Percentiles rank a stretch among this genome's conserved stretches.
Conservation (phyloP, 2,888 invertebrate species). For the Dasypogon diadema region DNA sequence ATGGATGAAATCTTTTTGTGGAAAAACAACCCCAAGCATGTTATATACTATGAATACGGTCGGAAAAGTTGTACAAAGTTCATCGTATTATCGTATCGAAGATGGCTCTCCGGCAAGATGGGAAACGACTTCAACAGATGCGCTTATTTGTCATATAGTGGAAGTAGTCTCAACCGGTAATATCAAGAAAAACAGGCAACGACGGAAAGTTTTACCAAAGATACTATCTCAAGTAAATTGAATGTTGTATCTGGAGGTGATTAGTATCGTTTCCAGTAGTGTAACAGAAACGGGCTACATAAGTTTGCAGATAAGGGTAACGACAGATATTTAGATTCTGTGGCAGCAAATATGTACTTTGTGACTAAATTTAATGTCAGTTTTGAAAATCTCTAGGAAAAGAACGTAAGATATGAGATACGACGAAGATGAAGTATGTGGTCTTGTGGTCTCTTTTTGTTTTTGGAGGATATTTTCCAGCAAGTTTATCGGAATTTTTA, state of each 20-base stretch:
- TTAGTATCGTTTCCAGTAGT: not conserved
- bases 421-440: too few relatives aligned
- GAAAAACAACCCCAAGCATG: slow-evolving; percentile 55
- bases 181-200: slow-evolving; percentile 7
- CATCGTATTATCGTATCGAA: slow-evolving; percentile 45
- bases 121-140: slow-evolving; percentile 45
- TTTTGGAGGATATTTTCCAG: too few relatives aligned
- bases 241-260: slow-evolving; percentile 1
- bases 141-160: slow-evolving; percentile 43
- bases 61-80: slow-evolving; percentile 43
- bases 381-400: too few relatives aligned
- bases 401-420: too few relatives aligned
- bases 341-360: too few relatives aligned
- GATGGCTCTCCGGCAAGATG: slow-evolving; percentile 4
- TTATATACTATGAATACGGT: slow-evolving; percentile 41
- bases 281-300: not conserved
- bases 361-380: too few relatives aligned
- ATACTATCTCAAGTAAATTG: slow-evolving; percentile 24
- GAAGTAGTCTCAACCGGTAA: not conserved
- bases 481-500: too few relatives aligned
- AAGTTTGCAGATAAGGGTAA: not conserved
- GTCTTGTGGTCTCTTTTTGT: too few relatives aligned
- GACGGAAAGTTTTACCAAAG: not conserved
- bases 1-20: slow-evolving; percentile 62
- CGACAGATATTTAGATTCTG: too few relatives aligned